Percentiles rank a stretch among this genome's conserved stretches.
Conservation (phyloP, 53 echinoderm and acorn worm genomes). For the Mesocentrotus franciscanus region DNA sequence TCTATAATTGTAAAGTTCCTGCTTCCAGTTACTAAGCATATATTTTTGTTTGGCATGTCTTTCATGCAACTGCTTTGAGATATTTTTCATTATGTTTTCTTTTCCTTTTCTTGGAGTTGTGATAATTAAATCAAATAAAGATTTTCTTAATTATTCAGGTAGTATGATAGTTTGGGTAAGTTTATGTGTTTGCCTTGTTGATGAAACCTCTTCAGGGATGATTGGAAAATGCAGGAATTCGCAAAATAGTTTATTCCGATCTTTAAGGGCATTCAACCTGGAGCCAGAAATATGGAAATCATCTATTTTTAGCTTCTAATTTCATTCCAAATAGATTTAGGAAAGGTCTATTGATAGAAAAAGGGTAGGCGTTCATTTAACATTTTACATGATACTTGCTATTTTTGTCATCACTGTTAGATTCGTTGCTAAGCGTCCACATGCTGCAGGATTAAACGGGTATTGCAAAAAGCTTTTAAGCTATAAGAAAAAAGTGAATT, state of each 20-base stretch:
- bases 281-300: background rate
- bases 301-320: constrained; percentile 8
- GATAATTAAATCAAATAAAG: too few relatives aligned
- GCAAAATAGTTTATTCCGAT: background rate
- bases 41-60: too few relatives aligned
- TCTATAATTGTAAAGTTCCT: too few relatives aligned
- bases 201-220: background rate
- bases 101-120: too few relatives aligned
- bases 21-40: too few relatives aligned
- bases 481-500: background rate
- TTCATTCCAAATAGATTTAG: background rate
- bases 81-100: too few relatives aligned
- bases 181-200: background rate
- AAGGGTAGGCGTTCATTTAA: background rate
- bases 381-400: background rate
- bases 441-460: background rate
- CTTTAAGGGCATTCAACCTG: background rate
- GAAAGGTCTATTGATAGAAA: background rate
- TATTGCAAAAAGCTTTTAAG: constrained; percentile 23
- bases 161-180: background rate
- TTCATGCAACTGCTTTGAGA: too few relatives aligned
- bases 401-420: constrained; percentile 28
- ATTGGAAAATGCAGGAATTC: background rate
- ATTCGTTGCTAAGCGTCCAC: background rate
- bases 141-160: background rate